A percentile compares a stretch with the other conserved stretches of the same genome.
Evolutionary conservation across 2,113 vertebrate genomes (phyloP).

Genomic region (Epinephelus lanceolatus): DNA sequence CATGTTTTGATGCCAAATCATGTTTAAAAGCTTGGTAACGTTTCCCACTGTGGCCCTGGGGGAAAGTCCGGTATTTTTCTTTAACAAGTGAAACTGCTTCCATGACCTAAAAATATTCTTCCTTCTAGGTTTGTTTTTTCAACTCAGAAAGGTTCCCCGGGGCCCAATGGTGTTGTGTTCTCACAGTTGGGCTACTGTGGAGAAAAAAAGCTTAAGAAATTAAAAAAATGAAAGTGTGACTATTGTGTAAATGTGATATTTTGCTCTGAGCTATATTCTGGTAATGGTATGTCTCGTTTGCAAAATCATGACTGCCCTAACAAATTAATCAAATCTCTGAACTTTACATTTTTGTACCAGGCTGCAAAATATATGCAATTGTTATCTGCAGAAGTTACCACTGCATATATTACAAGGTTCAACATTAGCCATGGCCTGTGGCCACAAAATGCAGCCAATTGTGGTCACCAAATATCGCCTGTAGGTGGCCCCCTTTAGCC

Average conservation of each 20-base stretch:
- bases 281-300: neutral
- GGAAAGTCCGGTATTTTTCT: neutral
- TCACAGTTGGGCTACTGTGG: neutral
- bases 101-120: neutral
- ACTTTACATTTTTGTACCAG: neutral
- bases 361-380: too few relatives aligned
- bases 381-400: neutral
- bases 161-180: neutral
- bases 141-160: neutral
- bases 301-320: neutral
- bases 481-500: too few relatives aligned
- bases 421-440: too few relatives aligned
- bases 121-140: neutral
- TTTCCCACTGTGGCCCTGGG: rapidly evolving
- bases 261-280: neutral
- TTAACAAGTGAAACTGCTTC: neutral
- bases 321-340: neutral
- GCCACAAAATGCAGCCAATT: too few relatives aligned
- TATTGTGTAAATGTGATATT: too few relatives aligned
- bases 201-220: neutral
- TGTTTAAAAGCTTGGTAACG: neutral
- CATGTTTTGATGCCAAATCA: neutral
- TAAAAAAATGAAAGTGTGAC: neutral
- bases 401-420: neutral
- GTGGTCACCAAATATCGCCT: too few relatives aligned